phyloP scores from a whole-genome alignment of 1,140 invertebrate species.

The Dryas iulia region DNA sequence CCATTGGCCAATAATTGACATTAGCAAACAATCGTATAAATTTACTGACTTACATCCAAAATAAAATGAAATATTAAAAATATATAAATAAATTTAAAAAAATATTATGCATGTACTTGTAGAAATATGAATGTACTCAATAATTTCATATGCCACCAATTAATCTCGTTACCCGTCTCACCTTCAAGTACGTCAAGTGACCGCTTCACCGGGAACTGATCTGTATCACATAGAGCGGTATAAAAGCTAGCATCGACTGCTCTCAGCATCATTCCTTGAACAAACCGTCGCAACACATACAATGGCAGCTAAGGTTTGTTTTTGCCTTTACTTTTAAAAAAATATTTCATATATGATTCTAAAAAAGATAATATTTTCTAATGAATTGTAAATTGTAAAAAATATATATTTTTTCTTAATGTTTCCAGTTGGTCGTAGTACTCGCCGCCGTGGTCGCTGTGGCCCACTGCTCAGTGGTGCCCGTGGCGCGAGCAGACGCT shows the following conservation, averaged over 20 bases:
- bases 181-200: slow-evolving; percentile 44
- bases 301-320: slow-evolving; percentile 56
- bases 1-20: too few relatives aligned
- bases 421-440: slow-evolving; percentile 21
- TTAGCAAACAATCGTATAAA: too few relatives aligned
- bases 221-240: slow-evolving; percentile 27
- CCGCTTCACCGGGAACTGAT: slow-evolving; percentile 29
- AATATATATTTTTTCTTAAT: too few relatives aligned
- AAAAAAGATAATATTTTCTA: too few relatives aligned
- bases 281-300: slow-evolving; percentile 31
- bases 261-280: slow-evolving; percentile 41
- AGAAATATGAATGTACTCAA: background rate
- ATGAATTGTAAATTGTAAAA: too few relatives aligned
- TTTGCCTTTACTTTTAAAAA: too few relatives aligned
- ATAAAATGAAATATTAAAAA: too few relatives aligned
- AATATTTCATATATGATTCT: too few relatives aligned
- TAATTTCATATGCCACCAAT: slow-evolving; percentile 7
- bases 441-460: slow-evolving; percentile 6
- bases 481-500: background rate
- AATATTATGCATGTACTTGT: too few relatives aligned
- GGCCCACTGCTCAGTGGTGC: slow-evolving; percentile 6
- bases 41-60: too few relatives aligned
- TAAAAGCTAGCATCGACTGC: slow-evolving; percentile 34
- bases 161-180: slow-evolving; percentile 2
- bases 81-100: too few relatives aligned